Evolutionary conservation across 2,797 vertebrate species (phyloP).

Genomic region (Pantherophis vulpinus): DNA sequence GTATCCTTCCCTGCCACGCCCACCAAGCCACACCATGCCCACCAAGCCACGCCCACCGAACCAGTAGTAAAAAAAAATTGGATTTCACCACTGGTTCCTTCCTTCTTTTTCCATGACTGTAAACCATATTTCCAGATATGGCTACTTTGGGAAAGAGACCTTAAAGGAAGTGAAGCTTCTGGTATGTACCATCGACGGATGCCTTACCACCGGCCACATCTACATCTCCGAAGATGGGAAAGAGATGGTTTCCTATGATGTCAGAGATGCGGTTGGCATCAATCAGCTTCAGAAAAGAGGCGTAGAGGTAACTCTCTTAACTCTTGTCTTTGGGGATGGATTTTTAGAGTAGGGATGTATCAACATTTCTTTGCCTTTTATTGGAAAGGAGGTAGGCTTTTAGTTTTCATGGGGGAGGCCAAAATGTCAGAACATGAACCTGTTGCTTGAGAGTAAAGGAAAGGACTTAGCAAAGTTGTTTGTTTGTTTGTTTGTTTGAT

Average conservation of each 20-base stretch:
- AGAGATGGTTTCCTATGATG: conserved; percentile 81
- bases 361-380: neutral
- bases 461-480: neutral
- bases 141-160: conserved; percentile 86
- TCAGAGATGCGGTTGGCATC: conserved; percentile 78
- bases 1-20: no score
- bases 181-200: conserved; percentile 84
- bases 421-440: neutral
- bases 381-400: no score
- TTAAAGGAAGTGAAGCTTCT: conserved; percentile 82
- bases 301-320: conserved; percentile 71
- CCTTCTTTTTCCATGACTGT: neutral
- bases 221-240: conserved; percentile 75
- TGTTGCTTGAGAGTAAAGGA: neutral
- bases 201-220: conserved; percentile 83
- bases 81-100: no score
- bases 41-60: no score
- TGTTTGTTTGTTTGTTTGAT: no score
- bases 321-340: neutral
- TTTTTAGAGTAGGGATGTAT: no score
- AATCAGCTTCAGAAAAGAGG: conserved; percentile 74
- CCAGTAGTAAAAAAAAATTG: no score
- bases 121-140: conserved; percentile 74
- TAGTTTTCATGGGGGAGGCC: neutral
- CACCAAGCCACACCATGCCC: no score